Evolutionary conservation across 2,797 vertebrate species (phyloP), one percentile per base, ranked within the genome.

Genomic region (Thaleichthys pacificus): DNA sequence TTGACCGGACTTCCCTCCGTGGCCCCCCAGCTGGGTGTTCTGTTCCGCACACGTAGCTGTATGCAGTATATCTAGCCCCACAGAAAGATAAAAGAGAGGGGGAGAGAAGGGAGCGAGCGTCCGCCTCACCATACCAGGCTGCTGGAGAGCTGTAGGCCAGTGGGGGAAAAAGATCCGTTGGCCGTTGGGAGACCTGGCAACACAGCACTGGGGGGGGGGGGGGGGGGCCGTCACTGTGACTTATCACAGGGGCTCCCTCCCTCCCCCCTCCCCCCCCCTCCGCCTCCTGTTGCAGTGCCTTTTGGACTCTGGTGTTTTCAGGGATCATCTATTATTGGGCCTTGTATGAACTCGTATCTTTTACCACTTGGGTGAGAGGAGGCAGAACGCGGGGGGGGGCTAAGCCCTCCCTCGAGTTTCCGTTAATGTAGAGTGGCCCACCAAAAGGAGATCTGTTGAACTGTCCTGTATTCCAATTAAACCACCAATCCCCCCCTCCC

Each of bases 221-320:
- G 42, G 19, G 56, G 62, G 21, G n/a, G 70, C 92, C 93, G 92
- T 94, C 94, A 92, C 94, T 94, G 94, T 94, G 94, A 93, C 93
- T 92, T 92, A 92, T 91, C 92, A 92, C 90, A 92, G 92, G 91
- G 92, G 26, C 66, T 66, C 62, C 82, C 75, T n/a, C n/a, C n/a
- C 66, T 79, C 64, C 79, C 71, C 78, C 28, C 30, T 54, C 79
- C 73, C 66, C 83, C 57, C 78, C 71, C 75, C 30, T 61, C 60
- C 62, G 79, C 73, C 66, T 80, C 71, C 78, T 32, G 74, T 64
- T 91, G 92, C 94, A 91, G 92, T 94, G 91, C 95, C 42, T 92
- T 89, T 88, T 94, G 95, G 95, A 96, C 95, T 94, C 90, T 86
- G 93, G 88, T 93, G 88, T 91, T 91, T 91, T 91, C 94, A 95